Evolutionary conservation across 2,113 vertebrate genomes (phyloP).

Genomic region (Xyrauchen texanus): DNA sequence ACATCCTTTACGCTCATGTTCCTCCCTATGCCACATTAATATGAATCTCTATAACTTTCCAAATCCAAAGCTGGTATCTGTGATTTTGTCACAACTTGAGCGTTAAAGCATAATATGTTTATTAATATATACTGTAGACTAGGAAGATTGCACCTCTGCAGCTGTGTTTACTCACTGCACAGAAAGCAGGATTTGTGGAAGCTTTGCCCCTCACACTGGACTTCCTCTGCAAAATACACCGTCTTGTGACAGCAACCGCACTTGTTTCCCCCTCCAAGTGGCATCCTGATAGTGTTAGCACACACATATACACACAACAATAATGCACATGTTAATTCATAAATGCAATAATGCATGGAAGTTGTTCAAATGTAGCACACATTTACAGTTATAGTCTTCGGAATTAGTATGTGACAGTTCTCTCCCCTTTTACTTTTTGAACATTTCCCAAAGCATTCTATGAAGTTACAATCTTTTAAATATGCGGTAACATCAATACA

Average conservation of each 20-base stretch:
- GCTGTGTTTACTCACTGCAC: constrained; percentile 84
- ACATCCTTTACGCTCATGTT: neutral
- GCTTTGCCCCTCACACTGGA: constrained; percentile 92
- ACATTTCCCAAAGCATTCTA: too few species aligned
- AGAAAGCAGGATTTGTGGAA: constrained; percentile 95
- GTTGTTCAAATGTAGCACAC: too few species aligned
- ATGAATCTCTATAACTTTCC: too few species aligned
- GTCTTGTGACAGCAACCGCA: constrained; percentile 87
- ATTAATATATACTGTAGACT: too few species aligned
- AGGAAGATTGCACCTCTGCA: neutral
- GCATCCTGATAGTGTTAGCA: constrained; percentile 65
- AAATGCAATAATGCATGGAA: neutral
- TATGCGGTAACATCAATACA: too few species aligned
- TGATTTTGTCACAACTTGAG: neutral
- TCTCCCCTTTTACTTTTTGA: too few species aligned
- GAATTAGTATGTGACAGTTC: too few species aligned
- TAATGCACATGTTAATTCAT: too few species aligned
- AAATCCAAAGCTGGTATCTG: too few species aligned
- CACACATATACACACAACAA: neutral
- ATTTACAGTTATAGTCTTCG: too few species aligned
- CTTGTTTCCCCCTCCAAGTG: constrained; percentile 89
- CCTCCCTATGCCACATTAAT: too few species aligned
- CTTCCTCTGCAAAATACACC: constrained; percentile 93
- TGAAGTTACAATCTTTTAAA: too few species aligned
- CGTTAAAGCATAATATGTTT: neutral